phyloP scores from a whole-genome alignment of 2,113 vertebrate species.

The Nipponia nippon region DNA sequence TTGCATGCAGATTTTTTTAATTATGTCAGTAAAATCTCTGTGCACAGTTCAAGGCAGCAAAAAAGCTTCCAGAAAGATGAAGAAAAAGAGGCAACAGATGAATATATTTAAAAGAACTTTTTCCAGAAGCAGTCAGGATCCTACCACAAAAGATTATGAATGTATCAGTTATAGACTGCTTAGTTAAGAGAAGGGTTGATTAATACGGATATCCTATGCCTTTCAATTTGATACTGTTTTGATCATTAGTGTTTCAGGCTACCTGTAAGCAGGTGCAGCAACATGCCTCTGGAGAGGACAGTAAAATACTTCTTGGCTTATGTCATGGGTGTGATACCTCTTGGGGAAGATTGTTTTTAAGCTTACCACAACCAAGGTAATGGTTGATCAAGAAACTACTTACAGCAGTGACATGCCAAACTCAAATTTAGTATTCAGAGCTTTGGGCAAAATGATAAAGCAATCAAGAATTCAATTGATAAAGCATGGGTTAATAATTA shows the following conservation, averaged over 20 bases:
- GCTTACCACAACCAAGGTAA: constrained; percentile 26
- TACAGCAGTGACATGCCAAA: background rate
- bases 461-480: background rate
- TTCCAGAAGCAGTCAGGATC: background rate
- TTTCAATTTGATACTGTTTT: constrained; percentile 28
- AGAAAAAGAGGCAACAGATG: background rate
- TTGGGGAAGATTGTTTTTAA: constrained; percentile 73
- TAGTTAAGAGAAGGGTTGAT: background rate
- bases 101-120: background rate
- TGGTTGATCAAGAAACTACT: background rate
- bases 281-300: constrained; percentile 31
- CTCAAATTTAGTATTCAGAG: background rate
- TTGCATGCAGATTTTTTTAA: background rate
- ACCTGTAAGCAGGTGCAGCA: constrained; percentile 70
- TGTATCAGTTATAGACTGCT: background rate
- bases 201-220: background rate
- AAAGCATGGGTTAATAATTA: background rate
- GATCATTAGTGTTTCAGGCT: constrained; percentile 63
- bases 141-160: background rate
- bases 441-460: background rate
- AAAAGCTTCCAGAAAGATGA: background rate
- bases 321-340: constrained; percentile 31
- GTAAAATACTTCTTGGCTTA: constrained; percentile 17
- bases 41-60: background rate
- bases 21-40: background rate